Evolutionary conservation across 1,140 invertebrate species (phyloP), one percentile per base, ranked within the genome.

Genomic region (Amphibalanus amphitrite): DNA sequence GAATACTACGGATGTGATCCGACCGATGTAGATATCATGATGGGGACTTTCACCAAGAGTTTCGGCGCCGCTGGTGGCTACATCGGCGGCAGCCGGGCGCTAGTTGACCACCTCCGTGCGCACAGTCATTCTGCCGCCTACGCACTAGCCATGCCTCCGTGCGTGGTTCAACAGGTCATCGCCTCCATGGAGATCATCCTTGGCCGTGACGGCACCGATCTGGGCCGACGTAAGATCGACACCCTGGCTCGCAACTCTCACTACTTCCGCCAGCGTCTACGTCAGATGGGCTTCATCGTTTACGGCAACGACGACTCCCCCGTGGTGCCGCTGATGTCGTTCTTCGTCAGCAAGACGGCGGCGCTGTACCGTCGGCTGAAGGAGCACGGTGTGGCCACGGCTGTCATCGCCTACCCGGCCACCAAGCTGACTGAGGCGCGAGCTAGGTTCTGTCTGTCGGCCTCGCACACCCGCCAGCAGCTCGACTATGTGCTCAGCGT

Each of bases 241-340:
- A 86, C 90, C 76, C 82, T 97, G 65, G 87, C 88, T 23, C 83
- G 88, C 75, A 97, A 97, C 79, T 89, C 90, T 0, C 84, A 87
- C 69, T 97, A 97, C 80, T 95, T 97, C 78, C 85, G 95, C 69
- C 83, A 86, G 75, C 86, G 89, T 75, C 82, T 98, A 40, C 88
- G 91, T 71, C 90, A 94, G 79, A 89, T 94, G 78, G 95, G 96
- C 71, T 92, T 97, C 76, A 94, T 98, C 77, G 87, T 91, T 71
- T 96, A 94, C 81, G 97, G 97, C n/a, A 93, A 97, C 82, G 87
- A 91, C 77, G 92, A 97, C 80, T 97, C 94, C 17, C 97, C 97
- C 0, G 94, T 99, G 72, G 92, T 99, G 74, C 97, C 97, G 28
- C 86, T 98, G 82, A 81, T 98, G 77, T 87, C 97, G 67, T 98